These are phyloP conservation scores for Pterobdella sp. DNA, from an alignment of 2,888 invertebrate genomes.

Conservation along the genomic window DNA sequence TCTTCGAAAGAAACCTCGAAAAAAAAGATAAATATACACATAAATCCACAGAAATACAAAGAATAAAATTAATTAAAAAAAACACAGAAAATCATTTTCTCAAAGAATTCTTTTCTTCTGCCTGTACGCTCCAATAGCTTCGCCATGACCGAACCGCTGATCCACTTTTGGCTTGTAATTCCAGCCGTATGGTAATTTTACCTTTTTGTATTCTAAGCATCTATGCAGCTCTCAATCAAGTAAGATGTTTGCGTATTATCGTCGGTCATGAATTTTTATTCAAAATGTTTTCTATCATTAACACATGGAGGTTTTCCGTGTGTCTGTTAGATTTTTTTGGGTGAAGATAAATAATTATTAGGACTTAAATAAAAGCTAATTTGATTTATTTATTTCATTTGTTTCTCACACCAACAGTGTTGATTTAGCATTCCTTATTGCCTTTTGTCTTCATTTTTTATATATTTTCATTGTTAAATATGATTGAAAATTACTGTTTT, in stretches of 20 bases:
- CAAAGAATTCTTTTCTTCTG: constrained; percentile 12
- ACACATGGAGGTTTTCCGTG: not conserved
- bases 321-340: not conserved
- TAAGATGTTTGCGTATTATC: constrained; percentile 16
- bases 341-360: not conserved
- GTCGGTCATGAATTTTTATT: constrained; percentile 25
- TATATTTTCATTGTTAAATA: too few species aligned
- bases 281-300: not conserved
- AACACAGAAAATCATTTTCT: too few species aligned
- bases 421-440: too few species aligned
- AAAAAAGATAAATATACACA: too few species aligned
- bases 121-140: constrained; percentile 16
- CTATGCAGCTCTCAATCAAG: constrained; percentile 22
- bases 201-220: constrained; percentile 24
- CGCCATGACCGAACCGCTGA: not conserved
- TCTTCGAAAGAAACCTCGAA: too few species aligned
- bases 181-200: constrained; percentile 24
- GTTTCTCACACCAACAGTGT: not conserved
- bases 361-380: not conserved
- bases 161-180: constrained; percentile 16
- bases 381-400: not conserved
- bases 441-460: too few species aligned
- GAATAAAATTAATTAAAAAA: too few species aligned
- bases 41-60: too few species aligned
- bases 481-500: too few species aligned